phyloP scores from a whole-genome alignment of 1,140 invertebrate species.

The Cardiocondyla obscurior region DNA sequence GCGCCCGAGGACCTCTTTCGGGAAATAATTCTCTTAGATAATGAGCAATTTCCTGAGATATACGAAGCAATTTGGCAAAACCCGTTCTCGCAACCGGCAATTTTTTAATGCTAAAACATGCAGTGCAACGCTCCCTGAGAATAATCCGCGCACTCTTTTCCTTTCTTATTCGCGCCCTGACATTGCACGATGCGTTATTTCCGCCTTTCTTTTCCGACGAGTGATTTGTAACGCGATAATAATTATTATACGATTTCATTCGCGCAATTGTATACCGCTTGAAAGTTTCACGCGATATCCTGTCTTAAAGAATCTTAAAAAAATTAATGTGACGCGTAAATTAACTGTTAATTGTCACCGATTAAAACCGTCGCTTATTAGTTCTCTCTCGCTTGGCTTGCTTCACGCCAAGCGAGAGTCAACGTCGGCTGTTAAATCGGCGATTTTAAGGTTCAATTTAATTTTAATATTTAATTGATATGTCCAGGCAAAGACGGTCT shows the following conservation, averaged over 20 bases:
- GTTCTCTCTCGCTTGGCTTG: too few species aligned
- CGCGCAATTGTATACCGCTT: background rate
- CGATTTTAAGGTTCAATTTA: too few species aligned
- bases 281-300: background rate
- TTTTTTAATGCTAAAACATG: slow-evolving; percentile 55
- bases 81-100: slow-evolving; percentile 54
- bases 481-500: too few species aligned
- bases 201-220: background rate
- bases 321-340: too few species aligned
- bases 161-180: background rate
- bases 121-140: background rate
- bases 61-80: slow-evolving; percentile 57
- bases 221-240: background rate
- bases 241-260: background rate
- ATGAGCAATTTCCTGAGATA: slow-evolving; percentile 60
- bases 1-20: slow-evolving; percentile 17
- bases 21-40: slow-evolving; percentile 59
- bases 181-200: background rate
- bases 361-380: too few species aligned
- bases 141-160: slow-evolving; percentile 18
- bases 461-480: too few species aligned
- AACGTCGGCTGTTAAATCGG: too few species aligned
- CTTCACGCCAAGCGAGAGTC: too few species aligned
- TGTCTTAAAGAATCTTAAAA: too few species aligned
- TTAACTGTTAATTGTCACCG: too few species aligned